Evolutionary conservation across 2,888 invertebrate species (phyloP).

Genomic region (Anoplius nigerrimus): DNA sequence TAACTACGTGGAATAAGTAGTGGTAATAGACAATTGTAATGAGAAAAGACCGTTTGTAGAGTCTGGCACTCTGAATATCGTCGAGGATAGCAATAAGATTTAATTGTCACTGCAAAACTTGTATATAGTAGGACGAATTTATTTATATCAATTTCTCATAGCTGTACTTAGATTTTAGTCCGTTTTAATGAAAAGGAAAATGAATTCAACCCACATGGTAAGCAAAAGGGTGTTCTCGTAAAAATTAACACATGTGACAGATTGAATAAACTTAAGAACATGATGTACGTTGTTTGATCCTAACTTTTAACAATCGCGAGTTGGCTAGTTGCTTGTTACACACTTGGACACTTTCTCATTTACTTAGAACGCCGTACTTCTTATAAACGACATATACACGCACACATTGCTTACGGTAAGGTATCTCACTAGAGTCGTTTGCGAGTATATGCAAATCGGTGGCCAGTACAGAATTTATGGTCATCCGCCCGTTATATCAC

Average conservation of each 20-base stretch:
- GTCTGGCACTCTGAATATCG: conserved; percentile 50
- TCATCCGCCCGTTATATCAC: background rate
- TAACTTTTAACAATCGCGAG: conserved; percentile 11
- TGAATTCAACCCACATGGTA: conserved; percentile 3
- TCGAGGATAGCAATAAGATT: conserved; percentile 48
- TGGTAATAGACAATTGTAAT: conserved; percentile 3
- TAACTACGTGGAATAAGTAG: conserved; percentile 1
- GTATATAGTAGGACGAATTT: conserved; percentile 57
- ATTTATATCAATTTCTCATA: conserved; percentile 49
- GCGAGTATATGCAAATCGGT: background rate
- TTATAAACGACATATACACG: background rate
- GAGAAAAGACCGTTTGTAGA: conserved; percentile 25
- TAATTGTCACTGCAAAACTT: conserved; percentile 32
- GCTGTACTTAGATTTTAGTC: conserved; percentile 2
- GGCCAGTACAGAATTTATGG: background rate
- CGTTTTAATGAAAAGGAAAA: background rate
- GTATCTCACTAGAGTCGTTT: background rate
- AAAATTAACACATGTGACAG: conserved; percentile 25
- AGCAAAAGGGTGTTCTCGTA: background rate
- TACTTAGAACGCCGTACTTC: background rate
- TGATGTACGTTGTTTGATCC: conserved; percentile 34
- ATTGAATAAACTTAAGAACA: conserved; percentile 28
- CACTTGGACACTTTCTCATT: background rate
- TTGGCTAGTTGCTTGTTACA: background rate
- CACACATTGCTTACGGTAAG: background rate